Evolutionary conservation across 1,140 invertebrate species (phyloP).

Genomic region (Leptinotarsa undecemlineata): DNA sequence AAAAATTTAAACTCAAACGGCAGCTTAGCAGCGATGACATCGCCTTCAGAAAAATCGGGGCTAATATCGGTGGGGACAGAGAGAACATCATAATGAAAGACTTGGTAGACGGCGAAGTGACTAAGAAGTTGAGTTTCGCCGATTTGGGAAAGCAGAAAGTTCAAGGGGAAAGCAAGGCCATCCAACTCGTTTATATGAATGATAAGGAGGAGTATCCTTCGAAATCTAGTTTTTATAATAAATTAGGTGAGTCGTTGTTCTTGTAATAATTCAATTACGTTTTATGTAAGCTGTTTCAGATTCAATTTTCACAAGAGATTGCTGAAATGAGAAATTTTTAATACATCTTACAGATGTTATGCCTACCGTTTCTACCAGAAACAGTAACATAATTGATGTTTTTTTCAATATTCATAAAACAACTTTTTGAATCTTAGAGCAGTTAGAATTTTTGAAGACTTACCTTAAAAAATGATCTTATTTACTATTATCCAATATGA

Average conservation of each 20-base stretch:
- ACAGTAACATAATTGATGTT: too few relatives aligned
- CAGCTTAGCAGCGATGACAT: constrained; percentile 62
- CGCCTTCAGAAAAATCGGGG: constrained; percentile 51
- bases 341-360: too few relatives aligned
- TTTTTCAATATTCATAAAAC: too few relatives aligned
- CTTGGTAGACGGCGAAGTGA: constrained; percentile 48
- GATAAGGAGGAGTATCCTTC: constrained; percentile 58
- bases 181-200: constrained; percentile 67
- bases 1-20: constrained; percentile 61
- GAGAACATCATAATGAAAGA: constrained; percentile 44
- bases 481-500: too few relatives aligned
- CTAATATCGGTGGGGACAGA: constrained; percentile 34
- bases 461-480: too few relatives aligned
- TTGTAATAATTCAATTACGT: too few relatives aligned
- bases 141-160: constrained; percentile 65
- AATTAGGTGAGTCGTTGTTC: constrained; percentile 44
- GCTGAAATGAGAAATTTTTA: too few relatives aligned
- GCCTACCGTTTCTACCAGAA: too few relatives aligned
- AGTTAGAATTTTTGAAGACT: too few relatives aligned
- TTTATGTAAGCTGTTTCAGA: too few relatives aligned
- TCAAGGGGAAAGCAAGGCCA: constrained; percentile 59
- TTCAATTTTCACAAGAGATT: too few relatives aligned
- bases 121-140: constrained; percentile 73
- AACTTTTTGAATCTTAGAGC: too few relatives aligned
- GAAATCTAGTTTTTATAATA: constrained; percentile 53